Evolutionary conservation across 2,113 vertebrate species (phyloP), one percentile per base, ranked within the genome.

Genomic region (Sinocyclocheilus anshuiensis): DNA sequence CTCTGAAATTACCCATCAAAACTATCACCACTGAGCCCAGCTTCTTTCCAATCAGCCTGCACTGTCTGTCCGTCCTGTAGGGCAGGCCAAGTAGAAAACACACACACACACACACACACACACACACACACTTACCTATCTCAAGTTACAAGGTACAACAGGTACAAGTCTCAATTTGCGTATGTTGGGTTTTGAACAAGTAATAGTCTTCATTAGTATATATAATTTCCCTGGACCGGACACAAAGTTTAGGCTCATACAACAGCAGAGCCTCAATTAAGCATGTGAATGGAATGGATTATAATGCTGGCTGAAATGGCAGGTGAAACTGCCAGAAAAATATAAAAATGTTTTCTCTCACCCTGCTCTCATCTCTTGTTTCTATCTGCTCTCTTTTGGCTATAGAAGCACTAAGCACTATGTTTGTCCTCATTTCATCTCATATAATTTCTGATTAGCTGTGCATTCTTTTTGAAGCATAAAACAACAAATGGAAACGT

Each of bases 1-100:
- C 83, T 89, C 79, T 87, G 50, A 86, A 86, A 87, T 87, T 84
- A 87, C 86, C 88, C 83, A 87, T 89, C 88, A 89, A 87, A 83
- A 55, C 67, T 15, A 29, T 75, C 81, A 87, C n/a, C 33, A 86
- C 61, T 63, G 24, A 74, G 79, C 42, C 83, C 84, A 80, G 74
- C 74, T 78, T 81, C 67, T 53, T 81, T 86, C 84, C 79, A 71
- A 53, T 83, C 79, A 85, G 24, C 65, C 86, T 36, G 42, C 79
- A 77, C 57, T 29, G n/a, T 39, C 72, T 78, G 88, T 55, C 61
- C 67, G 4, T 84, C 85, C 76, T 81, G 33, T 36, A 71, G 71
- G 26, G 48, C 22, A 0, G 45, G 45, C 26, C 63, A 15, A 53
- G 11, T 13, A 18, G 48, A 83, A 24, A 57, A 72, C 11, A 72